Conservation (phyloP, 2,888 invertebrate species). For the Lithophane semibrunnea region DNA sequence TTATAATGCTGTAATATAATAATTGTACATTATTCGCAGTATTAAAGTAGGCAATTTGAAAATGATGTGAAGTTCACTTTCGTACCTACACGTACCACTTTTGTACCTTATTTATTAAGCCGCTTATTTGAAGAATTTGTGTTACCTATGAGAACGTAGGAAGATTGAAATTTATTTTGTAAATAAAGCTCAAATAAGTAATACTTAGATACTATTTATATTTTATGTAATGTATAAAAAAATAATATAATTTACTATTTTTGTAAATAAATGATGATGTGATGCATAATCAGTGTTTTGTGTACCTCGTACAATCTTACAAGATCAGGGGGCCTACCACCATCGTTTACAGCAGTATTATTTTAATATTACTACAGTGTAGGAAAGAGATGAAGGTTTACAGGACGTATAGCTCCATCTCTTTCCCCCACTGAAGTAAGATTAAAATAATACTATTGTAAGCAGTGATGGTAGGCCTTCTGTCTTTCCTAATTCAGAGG, state of each 20-base stretch:
- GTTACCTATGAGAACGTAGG: constrained; percentile 43
- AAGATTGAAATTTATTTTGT: constrained; percentile 63
- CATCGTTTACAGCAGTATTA: no score
- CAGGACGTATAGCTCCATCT: no score
- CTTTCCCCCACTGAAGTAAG: no score
- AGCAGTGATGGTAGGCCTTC: no score
- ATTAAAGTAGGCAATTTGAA: constrained; percentile 38
- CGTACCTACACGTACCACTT: constrained; percentile 17
- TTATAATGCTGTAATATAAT: constrained; percentile 20
- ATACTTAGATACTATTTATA: constrained; percentile 65
- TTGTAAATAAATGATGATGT: constrained; percentile 84
- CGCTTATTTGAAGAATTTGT: constrained; percentile 46
- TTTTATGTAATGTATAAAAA: constrained; percentile 63
- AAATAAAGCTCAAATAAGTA: constrained; percentile 76
- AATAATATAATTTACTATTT: constrained; percentile 64
- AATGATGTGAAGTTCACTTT: constrained; percentile 44
- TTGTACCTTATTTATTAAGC: constrained; percentile 59
- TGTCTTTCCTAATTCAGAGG: background rate
- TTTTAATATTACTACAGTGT: no score
- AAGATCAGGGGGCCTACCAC: no score
- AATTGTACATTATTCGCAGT: constrained; percentile 32
- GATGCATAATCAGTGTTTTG: constrained; percentile 26
- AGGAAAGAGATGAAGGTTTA: no score
- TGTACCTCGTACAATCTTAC: background rate
- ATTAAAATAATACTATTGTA: no score